These are phyloP conservation scores for Iguana delicatissima DNA, from an alignment of 2,797 vertebrate species.

Conservation along the genomic window DNA sequence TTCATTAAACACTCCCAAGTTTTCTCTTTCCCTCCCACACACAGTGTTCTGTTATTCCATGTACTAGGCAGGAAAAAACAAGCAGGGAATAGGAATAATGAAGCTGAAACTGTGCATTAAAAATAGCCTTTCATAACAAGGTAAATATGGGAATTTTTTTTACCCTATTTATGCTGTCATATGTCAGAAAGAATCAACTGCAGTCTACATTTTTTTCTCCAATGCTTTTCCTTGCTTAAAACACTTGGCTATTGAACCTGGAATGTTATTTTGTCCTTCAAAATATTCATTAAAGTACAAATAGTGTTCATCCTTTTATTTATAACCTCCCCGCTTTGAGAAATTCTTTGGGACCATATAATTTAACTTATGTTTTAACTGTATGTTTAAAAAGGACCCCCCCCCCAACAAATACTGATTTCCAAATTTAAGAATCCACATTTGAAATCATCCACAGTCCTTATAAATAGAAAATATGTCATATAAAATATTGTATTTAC, in stretches of 20 bases:
- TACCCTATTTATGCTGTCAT: slow-evolving; percentile 52
- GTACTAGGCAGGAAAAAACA: neutral
- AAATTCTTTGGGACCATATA: slow-evolving; percentile 65
- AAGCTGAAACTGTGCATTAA: slow-evolving; percentile 42
- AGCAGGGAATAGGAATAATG: slow-evolving; percentile 38
- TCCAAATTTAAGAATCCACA: slow-evolving; percentile 73
- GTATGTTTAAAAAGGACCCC: slow-evolving; percentile 34
- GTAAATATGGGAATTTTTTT: slow-evolving; percentile 46
- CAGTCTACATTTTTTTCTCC: slow-evolving; percentile 54
- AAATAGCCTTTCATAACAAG: slow-evolving; percentile 42
- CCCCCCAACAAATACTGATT: slow-evolving; percentile 66
- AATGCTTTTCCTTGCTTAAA: slow-evolving; percentile 57
- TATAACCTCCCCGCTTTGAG: slow-evolving; percentile 53
- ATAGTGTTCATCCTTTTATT: slow-evolving; percentile 69
- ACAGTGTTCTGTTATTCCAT: slow-evolving; percentile 9
- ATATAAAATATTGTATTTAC: slow-evolving; percentile 71
- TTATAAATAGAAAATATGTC: slow-evolving; percentile 77
- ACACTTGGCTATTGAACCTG: slow-evolving; percentile 65
- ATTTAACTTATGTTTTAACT: slow-evolving; percentile 78
- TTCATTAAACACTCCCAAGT: neutral
- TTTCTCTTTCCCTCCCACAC: slow-evolving; percentile 28
- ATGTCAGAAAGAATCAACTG: slow-evolving; percentile 55
- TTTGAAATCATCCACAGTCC: slow-evolving; percentile 75
- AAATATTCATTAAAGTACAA: slow-evolving; percentile 75
- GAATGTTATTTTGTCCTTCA: slow-evolving; percentile 75